Evolutionary conservation across 2,888 invertebrate genomes (phyloP), one percentile per base, ranked within the genome.

Genomic region (Terebella lapidaria): DNA sequence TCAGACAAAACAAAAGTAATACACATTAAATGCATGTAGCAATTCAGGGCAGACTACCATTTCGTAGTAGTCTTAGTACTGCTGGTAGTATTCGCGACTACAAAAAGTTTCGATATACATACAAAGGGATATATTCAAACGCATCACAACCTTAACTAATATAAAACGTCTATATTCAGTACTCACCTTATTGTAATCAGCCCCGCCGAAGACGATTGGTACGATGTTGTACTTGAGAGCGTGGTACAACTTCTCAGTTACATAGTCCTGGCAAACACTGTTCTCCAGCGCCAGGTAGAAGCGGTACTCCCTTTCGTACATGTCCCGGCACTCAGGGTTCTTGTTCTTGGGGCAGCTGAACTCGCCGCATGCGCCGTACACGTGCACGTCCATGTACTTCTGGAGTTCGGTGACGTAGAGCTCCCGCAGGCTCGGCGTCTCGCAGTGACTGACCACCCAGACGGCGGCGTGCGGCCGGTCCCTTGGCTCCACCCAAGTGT

Each of bases 341-440:
- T 54, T 49, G 3, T 26, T 27, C 3, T 56, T 54, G 18, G 10
- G 18, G 35, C 65, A 65, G 22, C 42, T 42, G 22, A 61, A 24
- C 3, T 30, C 57, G 2, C 70, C 70, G 54, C 71, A 71, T 1
- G 58, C 53, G 3, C 71, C 71, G 52, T 62, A 69, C 4, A 67
- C 56, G 29, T 71, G 68, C 2, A 71, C 62, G 3, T 53, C 51
- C 4, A 71, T 62, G 63, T 64, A 49, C 18, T 65, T 61, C 26
- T 60, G 57, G 15, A 71, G 49, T n/a, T 65, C 52, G 2, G 56
- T 42, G 4, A n/a, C 58, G 54, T 54, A 54, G 18, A 42, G 4
- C 53, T 58, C 58, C 3, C 58, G 53, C 26, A 26, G 25, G 45
- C 54, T 45, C 25, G 45, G 15, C 42, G 58, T 53, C 15, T 56